These are phyloP conservation scores for Neosilurus mollespiculum DNA, from an alignment of 2,797 vertebrate species.

Conservation along the genomic window DNA sequence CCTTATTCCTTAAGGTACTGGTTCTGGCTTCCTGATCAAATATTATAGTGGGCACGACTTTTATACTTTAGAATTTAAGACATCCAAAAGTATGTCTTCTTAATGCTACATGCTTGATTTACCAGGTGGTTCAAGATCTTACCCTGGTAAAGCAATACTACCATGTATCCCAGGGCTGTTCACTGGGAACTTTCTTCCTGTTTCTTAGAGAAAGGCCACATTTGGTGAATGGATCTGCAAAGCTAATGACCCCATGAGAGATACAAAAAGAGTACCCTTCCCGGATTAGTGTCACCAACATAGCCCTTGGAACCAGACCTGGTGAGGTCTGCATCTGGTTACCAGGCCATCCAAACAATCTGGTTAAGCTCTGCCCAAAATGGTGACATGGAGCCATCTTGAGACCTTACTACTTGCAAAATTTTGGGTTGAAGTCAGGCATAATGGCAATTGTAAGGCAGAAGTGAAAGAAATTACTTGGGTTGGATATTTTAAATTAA, in stretches of 20 bases:
- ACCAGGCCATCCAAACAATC: not conserved
- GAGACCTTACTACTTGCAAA: not conserved
- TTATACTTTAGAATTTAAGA: not conserved
- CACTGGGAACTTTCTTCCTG: too few relatives aligned
- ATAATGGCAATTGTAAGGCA: not conserved
- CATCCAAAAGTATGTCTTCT: not conserved
- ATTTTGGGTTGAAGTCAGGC: not conserved
- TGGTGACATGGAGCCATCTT: not conserved
- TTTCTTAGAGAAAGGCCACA: not conserved
- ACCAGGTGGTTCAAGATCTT: not conserved
- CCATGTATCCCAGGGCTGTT: not conserved
- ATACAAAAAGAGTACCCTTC: not conserved
- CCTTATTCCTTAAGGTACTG: not conserved
- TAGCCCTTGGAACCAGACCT: not conserved
- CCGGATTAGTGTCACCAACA: too few relatives aligned
- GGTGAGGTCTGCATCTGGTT: not conserved
- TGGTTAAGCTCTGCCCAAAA: not conserved
- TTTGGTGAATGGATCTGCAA: not conserved
- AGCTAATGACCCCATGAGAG: not conserved
- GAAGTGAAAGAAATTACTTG: not conserved
- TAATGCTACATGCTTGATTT: not conserved
- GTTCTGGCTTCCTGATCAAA: not conserved
- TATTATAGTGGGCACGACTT: not conserved
- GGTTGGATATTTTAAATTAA: not conserved
- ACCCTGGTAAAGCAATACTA: not conserved